Percentiles rank a stretch among this genome's conserved stretches.
These are phyloP conservation scores for Phrynosoma blainvillii DNA, from an alignment of 2,113 vertebrate genomes.

Conservation along the genomic window DNA sequence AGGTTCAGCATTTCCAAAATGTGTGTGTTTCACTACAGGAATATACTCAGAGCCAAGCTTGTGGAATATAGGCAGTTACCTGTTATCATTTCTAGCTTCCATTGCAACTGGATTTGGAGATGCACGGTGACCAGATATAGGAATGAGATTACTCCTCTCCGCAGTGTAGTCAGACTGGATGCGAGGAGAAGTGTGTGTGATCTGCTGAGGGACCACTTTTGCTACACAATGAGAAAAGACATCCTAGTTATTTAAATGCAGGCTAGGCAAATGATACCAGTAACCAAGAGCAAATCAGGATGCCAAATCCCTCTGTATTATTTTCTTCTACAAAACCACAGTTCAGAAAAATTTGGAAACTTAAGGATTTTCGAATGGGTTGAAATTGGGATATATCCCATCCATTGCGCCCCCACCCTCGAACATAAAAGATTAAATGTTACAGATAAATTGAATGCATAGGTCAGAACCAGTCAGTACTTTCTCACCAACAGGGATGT, in stretches of 20 bases:
- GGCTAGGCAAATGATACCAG: background rate
- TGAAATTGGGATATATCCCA: background rate
- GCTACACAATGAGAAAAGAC: constrained; percentile 75
- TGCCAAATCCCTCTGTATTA: background rate
- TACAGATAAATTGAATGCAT: background rate
- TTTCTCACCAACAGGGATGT: constrained; percentile 95
- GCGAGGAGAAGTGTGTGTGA: constrained; percentile 93
- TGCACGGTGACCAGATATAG: constrained; percentile 90
- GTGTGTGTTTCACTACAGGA: background rate
- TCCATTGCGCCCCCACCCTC: background rate
- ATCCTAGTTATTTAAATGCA: background rate
- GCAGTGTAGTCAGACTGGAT: constrained; percentile 93
- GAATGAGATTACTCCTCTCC: constrained; percentile 92
- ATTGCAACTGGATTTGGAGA: constrained; percentile 96
- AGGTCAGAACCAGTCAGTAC: constrained; percentile 2
- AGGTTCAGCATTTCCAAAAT: background rate
- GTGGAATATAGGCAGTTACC: constrained; percentile 70
- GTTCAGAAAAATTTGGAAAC: background rate
- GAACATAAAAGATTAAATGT: background rate
- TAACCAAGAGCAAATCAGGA: background rate
- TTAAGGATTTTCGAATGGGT: background rate
- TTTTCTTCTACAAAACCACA: background rate
- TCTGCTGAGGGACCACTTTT: constrained; percentile 98
- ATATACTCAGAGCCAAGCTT: background rate
- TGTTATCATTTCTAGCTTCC: constrained; percentile 95